Evolutionary conservation across 2,113 vertebrate genomes (phyloP).

Genomic region (Mastomys coucha): DNA sequence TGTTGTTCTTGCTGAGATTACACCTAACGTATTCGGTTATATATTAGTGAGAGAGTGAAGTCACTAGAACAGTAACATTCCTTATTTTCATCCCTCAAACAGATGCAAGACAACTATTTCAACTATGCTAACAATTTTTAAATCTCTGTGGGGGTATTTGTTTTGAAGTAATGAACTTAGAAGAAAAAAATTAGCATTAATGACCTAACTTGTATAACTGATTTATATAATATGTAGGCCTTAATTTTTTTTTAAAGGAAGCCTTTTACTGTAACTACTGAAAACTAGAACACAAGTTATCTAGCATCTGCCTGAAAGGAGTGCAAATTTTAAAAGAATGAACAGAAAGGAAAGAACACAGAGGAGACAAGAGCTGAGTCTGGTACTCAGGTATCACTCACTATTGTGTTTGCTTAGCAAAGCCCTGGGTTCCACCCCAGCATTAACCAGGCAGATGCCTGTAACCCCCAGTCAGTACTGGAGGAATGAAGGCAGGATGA

Average conservation of each 20-base stretch:
- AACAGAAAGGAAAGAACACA: conserved; percentile 8
- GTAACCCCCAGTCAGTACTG: not conserved
- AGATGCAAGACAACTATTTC: conserved; percentile 10
- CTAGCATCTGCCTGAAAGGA: not conserved
- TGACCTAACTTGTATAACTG: not conserved
- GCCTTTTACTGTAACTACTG: not conserved
- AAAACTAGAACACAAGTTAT: conserved; percentile 16
- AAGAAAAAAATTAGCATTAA: not conserved
- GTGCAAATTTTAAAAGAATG: not conserved
- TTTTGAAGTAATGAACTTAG: conserved; percentile 28
- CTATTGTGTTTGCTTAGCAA: not conserved
- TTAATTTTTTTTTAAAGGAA: not conserved
- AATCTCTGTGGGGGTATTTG: not conserved
- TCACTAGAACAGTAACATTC: conserved; percentile 2
- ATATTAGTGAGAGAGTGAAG: not conserved
- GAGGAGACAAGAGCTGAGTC: not conserved
- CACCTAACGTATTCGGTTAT: not conserved
- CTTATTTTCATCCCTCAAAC: not conserved
- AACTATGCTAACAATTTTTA: not conserved
- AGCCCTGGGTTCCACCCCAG: not conserved
- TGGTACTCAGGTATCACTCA: not conserved
- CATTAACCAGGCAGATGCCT: not conserved
- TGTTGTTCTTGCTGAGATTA: conserved; percentile 6
- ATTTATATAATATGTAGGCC: not conserved
- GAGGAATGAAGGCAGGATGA: not conserved